These are phyloP conservation scores for Tragopan temminckii DNA, from an alignment of 2,797 vertebrate genomes.

Conservation along the genomic window DNA sequence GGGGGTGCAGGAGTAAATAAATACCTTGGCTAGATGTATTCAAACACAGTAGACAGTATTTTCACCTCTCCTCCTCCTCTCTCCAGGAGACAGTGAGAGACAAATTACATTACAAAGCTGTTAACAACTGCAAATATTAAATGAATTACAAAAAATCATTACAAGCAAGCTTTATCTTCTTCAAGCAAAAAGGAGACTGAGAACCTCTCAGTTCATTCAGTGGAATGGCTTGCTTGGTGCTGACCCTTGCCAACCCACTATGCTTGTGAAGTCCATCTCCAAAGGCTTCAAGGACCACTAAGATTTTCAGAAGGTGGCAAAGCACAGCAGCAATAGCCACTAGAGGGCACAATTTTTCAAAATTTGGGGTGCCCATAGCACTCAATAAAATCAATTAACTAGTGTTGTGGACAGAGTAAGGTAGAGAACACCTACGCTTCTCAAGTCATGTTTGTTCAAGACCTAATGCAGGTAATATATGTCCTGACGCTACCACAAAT, in stretches of 20 bases:
- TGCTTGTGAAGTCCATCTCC: not conserved
- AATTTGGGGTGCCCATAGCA: not conserved
- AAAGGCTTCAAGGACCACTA: fast-evolving
- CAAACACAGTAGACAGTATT: not conserved
- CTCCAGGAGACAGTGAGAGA: not conserved
- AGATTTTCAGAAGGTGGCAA: not conserved
- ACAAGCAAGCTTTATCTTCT: not conserved
- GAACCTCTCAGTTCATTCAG: not conserved
- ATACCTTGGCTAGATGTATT: not conserved
- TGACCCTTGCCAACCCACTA: not conserved
- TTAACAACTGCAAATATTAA: not conserved
- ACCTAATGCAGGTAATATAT: constrained; percentile 36
- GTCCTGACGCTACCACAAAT: constrained; percentile 66
- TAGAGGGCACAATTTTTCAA: constrained; percentile 54
- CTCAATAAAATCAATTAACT: constrained; percentile 27
- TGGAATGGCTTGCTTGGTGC: fast-evolving
- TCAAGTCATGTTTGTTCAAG: constrained; percentile 60
- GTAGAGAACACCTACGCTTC: constrained; percentile 51
- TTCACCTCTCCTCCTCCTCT: not conserved
- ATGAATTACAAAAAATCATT: not conserved
- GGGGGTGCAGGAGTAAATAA: constrained; percentile 31
- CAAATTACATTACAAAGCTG: not conserved
- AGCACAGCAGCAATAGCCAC: not conserved
- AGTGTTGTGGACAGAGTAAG: not conserved
- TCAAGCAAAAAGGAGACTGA: not conserved